Conservation (phyloP, 2,113 vertebrate genomes). For the Turdus rufiventris region DNA sequence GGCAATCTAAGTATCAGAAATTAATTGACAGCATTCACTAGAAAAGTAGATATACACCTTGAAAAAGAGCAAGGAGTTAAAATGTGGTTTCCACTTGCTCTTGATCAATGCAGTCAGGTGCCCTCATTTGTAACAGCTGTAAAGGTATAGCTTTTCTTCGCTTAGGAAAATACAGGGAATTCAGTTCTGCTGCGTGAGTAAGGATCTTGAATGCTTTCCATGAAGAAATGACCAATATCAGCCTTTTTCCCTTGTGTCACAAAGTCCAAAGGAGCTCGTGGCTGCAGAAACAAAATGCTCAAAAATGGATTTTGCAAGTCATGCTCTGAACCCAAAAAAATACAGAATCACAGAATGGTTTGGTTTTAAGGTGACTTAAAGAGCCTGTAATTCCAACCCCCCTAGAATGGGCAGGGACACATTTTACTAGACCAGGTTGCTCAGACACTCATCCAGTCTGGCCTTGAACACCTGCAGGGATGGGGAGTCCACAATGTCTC, state of each 20-base stretch:
- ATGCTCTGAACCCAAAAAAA: neutral
- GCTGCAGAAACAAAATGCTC: neutral
- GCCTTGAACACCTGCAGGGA: too few relatives aligned
- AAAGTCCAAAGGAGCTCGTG: neutral
- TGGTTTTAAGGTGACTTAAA: neutral
- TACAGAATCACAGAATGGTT: neutral
- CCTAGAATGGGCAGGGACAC: neutral
- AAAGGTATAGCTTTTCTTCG: neutral
- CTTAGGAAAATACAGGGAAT: neutral
- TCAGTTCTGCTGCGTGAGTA: neutral
- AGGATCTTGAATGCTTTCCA: neutral
- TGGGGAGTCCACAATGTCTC: neutral
- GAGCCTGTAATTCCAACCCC: accelerated
- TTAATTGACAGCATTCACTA: neutral
- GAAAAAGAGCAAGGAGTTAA: neutral
- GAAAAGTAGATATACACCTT: neutral
- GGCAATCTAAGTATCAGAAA: neutral
- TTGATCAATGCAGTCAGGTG: neutral
- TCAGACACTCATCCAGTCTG: neutral
- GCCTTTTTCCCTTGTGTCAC: neutral
- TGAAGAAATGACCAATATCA: neutral
- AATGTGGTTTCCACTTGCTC: neutral
- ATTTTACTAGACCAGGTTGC: neutral
- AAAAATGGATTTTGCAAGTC: neutral
- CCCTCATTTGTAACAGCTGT: neutral